Base-by-base conservation (phyloP, 2,113 vertebrate species). In the Ctenodactylus gundi region DNA sequence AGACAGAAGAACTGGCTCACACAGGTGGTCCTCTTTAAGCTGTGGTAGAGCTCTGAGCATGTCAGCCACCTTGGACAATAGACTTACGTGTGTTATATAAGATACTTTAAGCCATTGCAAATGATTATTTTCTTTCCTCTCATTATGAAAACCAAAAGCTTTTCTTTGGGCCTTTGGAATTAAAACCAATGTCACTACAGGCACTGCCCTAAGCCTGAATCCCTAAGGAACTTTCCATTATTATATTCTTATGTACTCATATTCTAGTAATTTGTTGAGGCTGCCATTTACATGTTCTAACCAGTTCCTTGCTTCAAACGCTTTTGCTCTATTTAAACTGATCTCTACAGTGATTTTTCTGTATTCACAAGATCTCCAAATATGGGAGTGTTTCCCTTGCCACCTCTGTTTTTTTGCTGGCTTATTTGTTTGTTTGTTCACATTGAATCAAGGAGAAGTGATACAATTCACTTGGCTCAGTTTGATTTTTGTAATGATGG, bases 161-260 rank as follows among this genome's bases (percentile, higher is more conserved):
- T 88, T 91, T n/a, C 2, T 93, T 89, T 9, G 1, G 0, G 14
- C 81, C 90, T 36, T 68, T 84, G 15, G 10, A 31, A 73, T 83
- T 68, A 73, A 83, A 87, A 64, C 4, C 8, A 44, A 68, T 27
- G 39, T 25, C n/a, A 53, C 7, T 75, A 11, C 23, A 17, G 7
- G 3, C 39, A 2, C 68, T 11, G 17, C 7, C 4, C 1, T 4
- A 76, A 31, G 4, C 44, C 20, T 39, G 8, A 1, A 84, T 5
- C 1, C n/a, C 23, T 9, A 17, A 70, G 39, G 9, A 31, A 8
- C 36, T 90, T 93, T n/a, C 80, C n/a, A 36, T 18, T 87, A 17
- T 90, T 14, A 25, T 20, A 31, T 31, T 58, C 0, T 39, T 46
- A 83, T 9, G 15, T 2, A 51, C 4, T 44, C 36, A 64, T 6